A percentile compares a stretch with the other conserved stretches of the same genome.
Conservation (phyloP, 2,888 invertebrate species). For the Metalampra italica region DNA sequence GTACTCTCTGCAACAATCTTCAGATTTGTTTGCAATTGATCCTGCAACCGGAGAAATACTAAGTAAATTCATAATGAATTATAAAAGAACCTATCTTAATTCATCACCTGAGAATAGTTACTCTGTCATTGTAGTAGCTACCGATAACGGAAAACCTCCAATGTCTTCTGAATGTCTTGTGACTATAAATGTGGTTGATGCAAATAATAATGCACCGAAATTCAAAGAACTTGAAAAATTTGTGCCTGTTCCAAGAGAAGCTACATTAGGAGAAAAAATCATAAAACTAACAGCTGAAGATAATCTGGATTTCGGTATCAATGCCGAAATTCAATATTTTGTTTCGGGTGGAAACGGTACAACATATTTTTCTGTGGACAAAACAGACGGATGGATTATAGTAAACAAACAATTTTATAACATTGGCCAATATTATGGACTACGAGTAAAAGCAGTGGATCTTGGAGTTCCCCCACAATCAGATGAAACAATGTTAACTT, state of each 20-base stretch:
- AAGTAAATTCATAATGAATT: conserved; percentile 88
- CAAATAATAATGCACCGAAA: conserved; percentile 93
- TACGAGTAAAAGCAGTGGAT: conserved; percentile 88
- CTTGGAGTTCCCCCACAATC: conserved; percentile 92
- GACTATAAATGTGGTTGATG: conserved; percentile 92
- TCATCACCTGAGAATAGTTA: conserved; percentile 94
- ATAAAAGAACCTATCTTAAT: conserved; percentile 89
- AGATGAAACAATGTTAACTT: conserved; percentile 84
- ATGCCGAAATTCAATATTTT: conserved; percentile 91
- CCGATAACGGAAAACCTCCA: conserved; percentile 96
- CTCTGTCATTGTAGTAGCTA: conserved; percentile 91
- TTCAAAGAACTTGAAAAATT: conserved; percentile 87
- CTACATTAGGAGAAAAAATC: conserved; percentile 83
- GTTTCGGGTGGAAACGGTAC: conserved; percentile 87
- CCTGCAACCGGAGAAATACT: conserved; percentile 95
- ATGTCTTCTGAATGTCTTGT: conserved; percentile 93
- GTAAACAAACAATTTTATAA: conserved; percentile 80
- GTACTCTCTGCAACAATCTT: conserved; percentile 92
- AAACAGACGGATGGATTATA: conserved; percentile 89
- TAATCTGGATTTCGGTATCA: conserved; percentile 89
- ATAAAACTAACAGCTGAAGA: conserved; percentile 87
- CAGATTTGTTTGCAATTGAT: conserved; percentile 94
- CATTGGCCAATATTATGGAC: conserved; percentile 81
- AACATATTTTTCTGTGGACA: conserved; percentile 85
- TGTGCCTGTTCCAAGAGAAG: conserved; percentile 89